Evolutionary conservation across 1,140 invertebrate species (phyloP).

Genomic region (Aporrectodea caliginosa): DNA sequence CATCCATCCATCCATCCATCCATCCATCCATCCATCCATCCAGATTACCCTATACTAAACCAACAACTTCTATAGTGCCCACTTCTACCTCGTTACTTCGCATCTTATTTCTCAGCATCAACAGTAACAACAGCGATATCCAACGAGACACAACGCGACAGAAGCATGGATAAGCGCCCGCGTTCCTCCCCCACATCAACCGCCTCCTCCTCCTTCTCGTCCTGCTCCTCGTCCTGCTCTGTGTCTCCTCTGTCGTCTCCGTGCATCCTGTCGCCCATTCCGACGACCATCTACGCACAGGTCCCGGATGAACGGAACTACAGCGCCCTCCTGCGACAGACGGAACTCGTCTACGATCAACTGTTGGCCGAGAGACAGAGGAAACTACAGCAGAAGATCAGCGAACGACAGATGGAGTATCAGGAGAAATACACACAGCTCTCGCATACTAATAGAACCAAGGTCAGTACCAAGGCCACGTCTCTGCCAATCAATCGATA

Average conservation of each 20-base stretch:
- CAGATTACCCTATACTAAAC: no score
- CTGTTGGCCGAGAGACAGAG: slow-evolving; percentile 7
- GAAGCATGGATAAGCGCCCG: no score
- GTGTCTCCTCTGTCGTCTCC: neutral
- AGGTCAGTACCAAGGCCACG: neutral
- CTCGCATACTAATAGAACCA: neutral
- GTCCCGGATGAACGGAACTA: neutral
- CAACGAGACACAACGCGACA: no score
- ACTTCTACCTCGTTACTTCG: no score
- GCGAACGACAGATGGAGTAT: neutral
- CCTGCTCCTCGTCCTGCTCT: neutral
- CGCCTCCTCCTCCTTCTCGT: neutral
- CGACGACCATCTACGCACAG: neutral
- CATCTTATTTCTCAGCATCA: no score
- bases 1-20: no score
- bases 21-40: no score
- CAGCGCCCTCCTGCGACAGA: slow-evolving; percentile 1
- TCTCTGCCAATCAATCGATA: no score
- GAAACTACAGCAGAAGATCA: neutral
- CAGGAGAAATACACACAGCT: neutral
- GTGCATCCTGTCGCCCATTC: neutral
- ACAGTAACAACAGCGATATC: no score
- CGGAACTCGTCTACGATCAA: slow-evolving; percentile 12
- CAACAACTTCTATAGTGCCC: no score
- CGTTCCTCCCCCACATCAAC: no score